Conservation (phyloP, 2,113 vertebrate species). For the Poeciliopsis prolifica region DNA sequence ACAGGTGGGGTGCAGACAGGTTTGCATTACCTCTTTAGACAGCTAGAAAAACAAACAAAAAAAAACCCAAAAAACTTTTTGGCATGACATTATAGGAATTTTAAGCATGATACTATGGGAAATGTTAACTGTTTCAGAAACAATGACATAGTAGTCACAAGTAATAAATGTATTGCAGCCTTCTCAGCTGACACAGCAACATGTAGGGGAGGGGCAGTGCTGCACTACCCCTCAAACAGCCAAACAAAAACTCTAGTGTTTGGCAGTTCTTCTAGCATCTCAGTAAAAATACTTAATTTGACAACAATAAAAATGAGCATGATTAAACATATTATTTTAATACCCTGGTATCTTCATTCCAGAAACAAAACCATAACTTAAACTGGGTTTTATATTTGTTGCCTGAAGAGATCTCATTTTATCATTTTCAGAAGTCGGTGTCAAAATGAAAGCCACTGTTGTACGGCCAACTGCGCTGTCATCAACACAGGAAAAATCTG, state of each 20-base stretch:
- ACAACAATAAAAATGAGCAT: background rate
- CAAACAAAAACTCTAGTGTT: too few species aligned
- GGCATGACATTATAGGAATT: background rate
- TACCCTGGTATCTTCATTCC: background rate
- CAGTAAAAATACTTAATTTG: background rate
- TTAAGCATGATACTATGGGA: background rate
- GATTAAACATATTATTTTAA: background rate
- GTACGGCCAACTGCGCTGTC: conserved; percentile 39
- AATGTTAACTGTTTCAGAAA: background rate
- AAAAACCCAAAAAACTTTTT: background rate
- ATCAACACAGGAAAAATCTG: conserved; percentile 28
- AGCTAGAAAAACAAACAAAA: background rate
- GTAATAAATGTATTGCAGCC: too few species aligned
- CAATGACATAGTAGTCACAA: too few species aligned
- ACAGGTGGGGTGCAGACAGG: background rate
- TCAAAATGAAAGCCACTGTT: conserved; percentile 43
- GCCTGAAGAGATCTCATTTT: background rate
- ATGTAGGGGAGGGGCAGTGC: too few species aligned
- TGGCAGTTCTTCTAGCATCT: background rate
- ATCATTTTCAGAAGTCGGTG: background rate
- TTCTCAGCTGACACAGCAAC: too few species aligned
- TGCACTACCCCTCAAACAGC: too few species aligned
- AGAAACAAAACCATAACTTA: background rate
- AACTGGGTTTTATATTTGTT: background rate
- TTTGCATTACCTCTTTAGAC: background rate